Evolutionary conservation across 2,888 invertebrate genomes (phyloP), one percentile per base, ranked within the genome.

Genomic region (Coecobrya sp.): DNA sequence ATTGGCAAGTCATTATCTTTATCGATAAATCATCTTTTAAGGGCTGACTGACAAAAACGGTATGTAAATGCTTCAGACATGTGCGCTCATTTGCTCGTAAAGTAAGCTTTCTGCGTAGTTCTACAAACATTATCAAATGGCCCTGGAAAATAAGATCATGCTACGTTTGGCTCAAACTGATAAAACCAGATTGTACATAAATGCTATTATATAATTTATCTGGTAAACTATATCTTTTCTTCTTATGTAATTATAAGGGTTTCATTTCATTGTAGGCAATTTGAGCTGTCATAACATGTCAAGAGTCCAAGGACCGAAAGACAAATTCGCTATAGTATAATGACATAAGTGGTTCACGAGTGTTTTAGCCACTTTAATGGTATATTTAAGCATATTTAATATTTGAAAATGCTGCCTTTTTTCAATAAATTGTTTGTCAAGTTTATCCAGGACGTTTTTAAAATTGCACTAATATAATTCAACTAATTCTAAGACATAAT

Each of bases 1-100:
- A 92, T 92, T 92, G 92, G 88, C 92, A 92, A 92, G 92, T 92
- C 92, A 92, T 92, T 92, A 92, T 92, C 92, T 88, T 88, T 88
- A 92, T 92, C 92, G 92, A 92, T 92, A 92, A 92, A 92, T 92
- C 92, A 92, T 92, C 91, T 87, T 88, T 88, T 84, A 92, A 92
- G 87, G 92, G 88, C 84, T 92, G 92, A 52, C 92, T 92, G 89
- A 89, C 82, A 89, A 84, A 90, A 84, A 70, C 81, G 49, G 45
- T 70, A 65, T 70, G 70, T 70, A 36, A 59, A 65, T 85, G 81
- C n/a, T 30, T 27, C 55, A 85, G 22, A 62, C 30, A 11, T 30
- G 59, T 36, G 62, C 42, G 59, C 62, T 19, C 25, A 22, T 11
- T 76, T n/a, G n/a, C n/a, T 8, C 19, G 22, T 27, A 30, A 68